phyloP scores from a whole-genome alignment of 2,888 invertebrate species.

The Sipha maydis region DNA sequence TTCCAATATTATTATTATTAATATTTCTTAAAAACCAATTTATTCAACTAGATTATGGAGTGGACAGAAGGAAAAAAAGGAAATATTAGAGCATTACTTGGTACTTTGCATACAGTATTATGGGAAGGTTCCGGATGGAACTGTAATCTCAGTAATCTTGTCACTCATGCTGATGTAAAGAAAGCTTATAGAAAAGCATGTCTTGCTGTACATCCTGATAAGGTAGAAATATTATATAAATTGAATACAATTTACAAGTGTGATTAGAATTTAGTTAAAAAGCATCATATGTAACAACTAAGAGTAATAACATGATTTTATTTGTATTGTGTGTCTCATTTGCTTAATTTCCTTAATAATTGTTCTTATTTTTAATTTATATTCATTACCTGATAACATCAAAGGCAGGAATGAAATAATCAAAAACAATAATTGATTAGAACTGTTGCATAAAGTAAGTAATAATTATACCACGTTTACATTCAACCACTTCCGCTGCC shows the following conservation, averaged over 20 bases:
- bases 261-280: no score
- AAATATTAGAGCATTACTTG: conserved; percentile 93
- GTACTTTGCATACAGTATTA: conserved; percentile 91
- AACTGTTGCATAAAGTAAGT: no score
- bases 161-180: conserved; percentile 92
- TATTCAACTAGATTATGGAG: conserved; percentile 72
- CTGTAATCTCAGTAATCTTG: conserved; percentile 94
- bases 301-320: no score
- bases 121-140: conserved; percentile 97
- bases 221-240: conserved; percentile 73
- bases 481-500: no score
- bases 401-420: no score
- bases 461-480: no score
- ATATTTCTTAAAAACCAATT: conserved; percentile 10
- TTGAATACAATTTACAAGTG: neutral
- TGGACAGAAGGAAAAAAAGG: conserved; percentile 94
- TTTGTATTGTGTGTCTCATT: no score
- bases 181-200: conserved; percentile 95
- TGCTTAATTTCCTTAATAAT: no score
- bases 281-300: no score
- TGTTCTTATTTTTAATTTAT: no score
- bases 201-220: conserved; percentile 97
- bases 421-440: no score
- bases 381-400: no score
- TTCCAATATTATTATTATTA: conserved; percentile 13